Percentiles rank a stretch among this genome's conserved stretches.
Conservation (phyloP, 2,888 invertebrate species). For the Endotricha flammealis region DNA sequence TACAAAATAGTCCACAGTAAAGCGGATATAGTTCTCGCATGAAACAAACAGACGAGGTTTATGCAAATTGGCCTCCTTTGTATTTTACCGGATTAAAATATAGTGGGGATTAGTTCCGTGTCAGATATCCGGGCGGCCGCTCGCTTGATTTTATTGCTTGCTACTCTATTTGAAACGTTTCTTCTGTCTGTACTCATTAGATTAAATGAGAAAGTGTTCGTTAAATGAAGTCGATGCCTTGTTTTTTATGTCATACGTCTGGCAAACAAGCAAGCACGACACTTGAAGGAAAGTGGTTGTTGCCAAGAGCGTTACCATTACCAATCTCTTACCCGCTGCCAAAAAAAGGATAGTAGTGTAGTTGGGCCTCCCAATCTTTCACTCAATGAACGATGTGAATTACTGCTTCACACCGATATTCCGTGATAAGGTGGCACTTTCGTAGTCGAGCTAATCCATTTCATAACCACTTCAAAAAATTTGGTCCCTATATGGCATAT, state of each 20-base stretch:
- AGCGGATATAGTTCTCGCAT: constrained; percentile 71
- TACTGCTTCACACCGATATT: too few species aligned
- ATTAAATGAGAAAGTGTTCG: constrained; percentile 28
- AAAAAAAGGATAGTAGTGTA: too few species aligned
- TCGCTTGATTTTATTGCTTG: constrained; percentile 58
- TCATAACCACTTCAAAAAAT: too few species aligned
- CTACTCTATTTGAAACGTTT: constrained; percentile 51
- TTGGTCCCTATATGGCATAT: constrained; percentile 6
- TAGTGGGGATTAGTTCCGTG: constrained; percentile 75
- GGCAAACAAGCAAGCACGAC: too few species aligned
- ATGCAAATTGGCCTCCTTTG: constrained; percentile 76
- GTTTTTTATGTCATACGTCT: constrained; percentile 1
- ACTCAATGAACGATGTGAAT: too few species aligned
- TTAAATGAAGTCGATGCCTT: constrained; percentile 18
- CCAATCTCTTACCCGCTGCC: too few species aligned
- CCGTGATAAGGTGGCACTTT: too few species aligned
- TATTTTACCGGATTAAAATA: constrained; percentile 75
- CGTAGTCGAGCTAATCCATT: too few species aligned
- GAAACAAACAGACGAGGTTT: constrained; percentile 75
- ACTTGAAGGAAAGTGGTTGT: too few species aligned
- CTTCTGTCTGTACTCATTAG: constrained; percentile 30
- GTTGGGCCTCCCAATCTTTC: too few species aligned
- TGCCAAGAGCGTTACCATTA: too few species aligned
- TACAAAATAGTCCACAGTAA: constrained; percentile 63
- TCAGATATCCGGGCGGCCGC: constrained; percentile 61